These are phyloP conservation scores for Acyrthosiphon pisum DNA, from an alignment of 1,140 invertebrate genomes.

Conservation along the genomic window DNA sequence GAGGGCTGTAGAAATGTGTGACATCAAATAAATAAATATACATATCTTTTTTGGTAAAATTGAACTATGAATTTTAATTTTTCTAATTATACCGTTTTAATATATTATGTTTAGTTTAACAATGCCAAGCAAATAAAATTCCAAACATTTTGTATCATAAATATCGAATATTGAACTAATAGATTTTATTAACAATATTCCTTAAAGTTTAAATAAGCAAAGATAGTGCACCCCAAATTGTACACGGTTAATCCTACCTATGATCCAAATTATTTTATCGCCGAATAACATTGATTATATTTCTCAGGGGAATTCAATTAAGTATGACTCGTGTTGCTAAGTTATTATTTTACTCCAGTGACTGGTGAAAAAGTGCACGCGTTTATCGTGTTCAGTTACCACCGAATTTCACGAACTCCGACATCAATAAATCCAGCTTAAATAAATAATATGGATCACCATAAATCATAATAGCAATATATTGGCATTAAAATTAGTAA, in stretches of 20 bases:
- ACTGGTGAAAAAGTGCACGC: not conserved
- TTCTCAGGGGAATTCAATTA: not conserved
- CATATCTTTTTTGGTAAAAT: too few species aligned
- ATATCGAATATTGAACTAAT: not conserved
- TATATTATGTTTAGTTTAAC: not conserved
- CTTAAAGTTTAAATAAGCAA: not conserved
- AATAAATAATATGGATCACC: constrained; percentile 54
- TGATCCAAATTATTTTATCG: not conserved
- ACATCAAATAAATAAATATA: too few species aligned
- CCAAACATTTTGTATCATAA: not conserved
- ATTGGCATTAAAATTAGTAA: constrained; percentile 49
- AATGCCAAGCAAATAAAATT: not conserved
- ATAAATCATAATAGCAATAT: constrained; percentile 56
- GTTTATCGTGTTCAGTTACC: constrained; percentile 34
- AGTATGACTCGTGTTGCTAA: not conserved
- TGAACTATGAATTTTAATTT: not conserved
- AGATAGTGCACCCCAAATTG: not conserved
- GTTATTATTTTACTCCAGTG: constrained; percentile 1
- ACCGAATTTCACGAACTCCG: not conserved
- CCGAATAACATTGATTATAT: not conserved
- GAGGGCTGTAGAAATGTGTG: too few species aligned
- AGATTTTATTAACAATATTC: not conserved
- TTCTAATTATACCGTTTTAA: not conserved
- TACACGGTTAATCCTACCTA: not conserved
- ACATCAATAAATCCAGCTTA: constrained; percentile 53